phyloP scores from a whole-genome alignment of 2,113 vertebrate species.

The Orycteropus afer region DNA sequence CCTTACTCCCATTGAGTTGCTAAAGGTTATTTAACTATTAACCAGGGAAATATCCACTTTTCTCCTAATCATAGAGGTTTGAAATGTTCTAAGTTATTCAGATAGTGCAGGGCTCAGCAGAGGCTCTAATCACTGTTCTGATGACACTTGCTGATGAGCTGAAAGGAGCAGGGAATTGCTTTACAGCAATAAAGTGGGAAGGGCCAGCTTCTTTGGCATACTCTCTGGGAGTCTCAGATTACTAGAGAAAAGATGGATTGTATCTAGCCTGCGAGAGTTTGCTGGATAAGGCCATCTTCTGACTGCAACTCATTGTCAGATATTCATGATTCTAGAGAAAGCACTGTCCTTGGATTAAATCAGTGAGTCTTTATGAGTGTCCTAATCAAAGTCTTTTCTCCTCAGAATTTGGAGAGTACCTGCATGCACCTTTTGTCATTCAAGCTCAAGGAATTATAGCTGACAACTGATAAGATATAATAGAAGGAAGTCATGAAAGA shows the following conservation, averaged over 20 bases:
- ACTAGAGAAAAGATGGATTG: neutral
- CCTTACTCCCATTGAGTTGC: neutral
- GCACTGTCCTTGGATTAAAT: neutral
- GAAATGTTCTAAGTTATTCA: constrained; percentile 48
- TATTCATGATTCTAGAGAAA: neutral
- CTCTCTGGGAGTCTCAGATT: neutral
- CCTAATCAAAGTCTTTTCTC: neutral
- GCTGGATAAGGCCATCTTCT: neutral
- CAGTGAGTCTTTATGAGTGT: neutral
- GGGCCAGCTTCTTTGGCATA: neutral
- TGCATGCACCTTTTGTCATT: neutral
- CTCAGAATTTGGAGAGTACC: neutral
- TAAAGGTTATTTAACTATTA: constrained; percentile 45
- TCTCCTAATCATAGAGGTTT: neutral
- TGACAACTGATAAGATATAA: neutral
- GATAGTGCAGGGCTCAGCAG: constrained; percentile 31
- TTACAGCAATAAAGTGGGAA: neutral
- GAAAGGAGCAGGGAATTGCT: neutral
- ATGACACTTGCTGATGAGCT: neutral
- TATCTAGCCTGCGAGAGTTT: neutral
- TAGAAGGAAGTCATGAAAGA: neutral
- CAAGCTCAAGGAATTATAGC: neutral
- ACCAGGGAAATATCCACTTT: constrained; percentile 11
- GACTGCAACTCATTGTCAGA: neutral
- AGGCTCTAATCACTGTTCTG: constrained; percentile 54